phyloP scores from a whole-genome alignment of 1,140 invertebrate genomes.

The Probaryconus sp. region DNA sequence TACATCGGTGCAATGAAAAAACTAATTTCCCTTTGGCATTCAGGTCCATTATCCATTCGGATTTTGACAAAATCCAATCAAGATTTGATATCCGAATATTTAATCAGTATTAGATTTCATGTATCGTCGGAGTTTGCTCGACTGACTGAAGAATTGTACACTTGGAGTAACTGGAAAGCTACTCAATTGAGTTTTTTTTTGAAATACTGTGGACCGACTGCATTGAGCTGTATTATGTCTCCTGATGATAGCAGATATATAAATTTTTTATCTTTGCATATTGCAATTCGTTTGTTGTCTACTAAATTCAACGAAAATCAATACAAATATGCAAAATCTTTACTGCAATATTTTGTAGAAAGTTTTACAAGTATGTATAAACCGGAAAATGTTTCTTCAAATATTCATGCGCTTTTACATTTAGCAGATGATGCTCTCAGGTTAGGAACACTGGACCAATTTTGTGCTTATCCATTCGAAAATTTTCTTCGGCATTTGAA shows the following conservation, averaged over 20 bases:
- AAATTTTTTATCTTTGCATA: no score
- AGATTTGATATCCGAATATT: conserved; percentile 1
- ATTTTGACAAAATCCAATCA: conserved; percentile 2
- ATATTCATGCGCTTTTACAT: conserved; percentile 16
- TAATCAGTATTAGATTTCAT: neutral
- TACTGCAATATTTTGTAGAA: conserved; percentile 7
- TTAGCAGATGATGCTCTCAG: conserved; percentile 15
- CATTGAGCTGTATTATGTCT: no score
- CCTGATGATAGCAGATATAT: no score
- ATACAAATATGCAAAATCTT: no score
- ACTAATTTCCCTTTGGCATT: neutral
- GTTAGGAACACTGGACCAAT: conserved; percentile 25
- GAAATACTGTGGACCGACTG: no score
- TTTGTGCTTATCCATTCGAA: conserved; percentile 17
- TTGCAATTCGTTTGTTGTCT: no score
- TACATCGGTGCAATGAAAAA: conserved; percentile 11
- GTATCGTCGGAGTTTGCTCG: conserved; percentile 8
- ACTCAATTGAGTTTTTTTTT: no score
- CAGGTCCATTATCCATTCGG: neutral
- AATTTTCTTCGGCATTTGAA: no score
- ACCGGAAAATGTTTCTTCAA: conserved; percentile 18
- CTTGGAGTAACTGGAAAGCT: neutral
- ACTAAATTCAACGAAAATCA: no score
- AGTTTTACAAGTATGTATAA: conserved; percentile 10
- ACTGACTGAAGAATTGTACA: neutral